Evolutionary conservation across 1,140 invertebrate species (phyloP), one percentile per base, ranked within the genome.

Genomic region (Drosophila equinoxialis): DNA sequence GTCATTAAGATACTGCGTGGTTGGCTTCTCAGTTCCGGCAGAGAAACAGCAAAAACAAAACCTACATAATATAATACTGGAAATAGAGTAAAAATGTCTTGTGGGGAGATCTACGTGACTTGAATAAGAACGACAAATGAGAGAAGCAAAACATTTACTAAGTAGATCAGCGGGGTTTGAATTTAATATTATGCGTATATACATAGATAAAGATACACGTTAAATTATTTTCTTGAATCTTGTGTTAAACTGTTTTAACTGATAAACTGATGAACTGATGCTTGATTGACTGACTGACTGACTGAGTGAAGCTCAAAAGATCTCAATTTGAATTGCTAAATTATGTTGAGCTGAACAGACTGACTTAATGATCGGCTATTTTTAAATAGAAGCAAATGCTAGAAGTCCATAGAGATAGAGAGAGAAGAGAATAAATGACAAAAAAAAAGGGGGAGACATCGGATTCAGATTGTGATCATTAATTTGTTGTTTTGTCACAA

Each of bases 301-400:
- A 11, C 37, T 13, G 3, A 39, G 11, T 39, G 37, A 39, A 39
- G 65, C 74, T 51, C 3, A 10, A 51, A 51, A 63, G 72, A 54
- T 41, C 48, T 41, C 41, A 62, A 86, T 86, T 86, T 86, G 76
- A 83, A 86, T 86, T 86, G 84, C 76, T 87, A 86, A 86, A 86
- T 71, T 76, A 71, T 79, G 54, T 68, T 60, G 42, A 58, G 20
- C 17, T 37, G 8, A 37, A 37, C 42, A 48, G 41, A 45, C 66
- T 70, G 83, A 87, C 82, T 82, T 85, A 85, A 85, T 87, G 85
- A 82, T 68, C 63, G 67, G 33, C 71, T 82, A 79, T 86, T 86
- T 76, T 69, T 64, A 33, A 64, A 64, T 41, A 60, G 37, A 39
- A 39, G 37, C 37, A 75, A 58, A 76, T 62, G n/a, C 11, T 55